Base-by-base conservation (phyloP, 2,797 vertebrate species). In the Catharus ustulatus region DNA sequence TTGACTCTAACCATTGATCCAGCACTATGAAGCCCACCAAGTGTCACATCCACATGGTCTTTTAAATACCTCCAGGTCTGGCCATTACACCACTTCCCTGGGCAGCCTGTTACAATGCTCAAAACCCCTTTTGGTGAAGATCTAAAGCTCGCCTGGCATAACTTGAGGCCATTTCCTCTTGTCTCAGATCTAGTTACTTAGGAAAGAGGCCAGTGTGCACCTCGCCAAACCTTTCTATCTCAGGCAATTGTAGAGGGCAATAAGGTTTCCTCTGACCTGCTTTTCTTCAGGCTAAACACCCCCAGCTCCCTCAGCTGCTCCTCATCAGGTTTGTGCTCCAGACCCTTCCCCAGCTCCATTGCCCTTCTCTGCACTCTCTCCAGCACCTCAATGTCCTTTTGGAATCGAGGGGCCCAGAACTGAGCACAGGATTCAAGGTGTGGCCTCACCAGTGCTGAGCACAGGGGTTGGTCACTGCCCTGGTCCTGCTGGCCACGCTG, bases 381-480 rank as follows among this genome's bases (percentile, higher is more conserved):
- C 17, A 32, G 22, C 2, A 24, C 18, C 8, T 36, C 46, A 32
- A 0, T 48, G 30, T 16, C n/a, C 17, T 64, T 66, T 1, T 1
- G 4, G 66, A 17, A 17, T 0, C 48, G 46, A 54, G 15, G 22
- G 15, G 5, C 22, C 15, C 46, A 42, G 0, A 66, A 42, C 6
- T 40, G 87, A 4, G 6, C 18, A 0, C 34, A 22, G 52, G 5
- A 20, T 15, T 66, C 2, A 6, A 46, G 30, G 5, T 15, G n/a
- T 36, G 58, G 38, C 13, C 15, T 77, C 30, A 5, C 1, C 18
- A 58, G 15, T 32, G 58, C 58, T 0, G 0, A 46, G 26, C 20
- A 6, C 13, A 64, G 38, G 17, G 4, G 1, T 3, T 4, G 6
- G 1, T 58, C 64, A 2, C 38, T 71, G 38, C 29, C 29, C n/a